These are phyloP conservation scores for Pipistrellus nathusii DNA, from an alignment of 2,797 vertebrate species.

Conservation along the genomic window DNA sequence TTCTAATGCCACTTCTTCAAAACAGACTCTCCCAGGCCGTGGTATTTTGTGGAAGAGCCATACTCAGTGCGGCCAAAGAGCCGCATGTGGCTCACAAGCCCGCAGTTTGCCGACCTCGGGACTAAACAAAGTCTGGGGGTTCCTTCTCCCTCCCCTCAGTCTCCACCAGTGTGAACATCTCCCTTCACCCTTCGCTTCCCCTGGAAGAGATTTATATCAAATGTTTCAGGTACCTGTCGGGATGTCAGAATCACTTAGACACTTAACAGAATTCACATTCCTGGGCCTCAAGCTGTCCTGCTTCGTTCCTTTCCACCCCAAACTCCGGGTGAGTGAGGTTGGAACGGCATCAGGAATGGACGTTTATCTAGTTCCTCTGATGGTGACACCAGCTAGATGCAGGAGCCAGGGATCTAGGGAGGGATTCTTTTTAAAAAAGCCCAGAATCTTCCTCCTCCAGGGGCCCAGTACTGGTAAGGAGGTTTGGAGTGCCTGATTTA, in stretches of 20 bases:
- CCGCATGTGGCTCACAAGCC: no score
- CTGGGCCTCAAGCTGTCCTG: background rate
- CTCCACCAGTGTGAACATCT: background rate
- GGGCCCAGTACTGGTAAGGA: background rate
- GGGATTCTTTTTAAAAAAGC: background rate
- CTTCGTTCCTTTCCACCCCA: background rate
- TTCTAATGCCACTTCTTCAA: no score
- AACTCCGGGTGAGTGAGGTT: background rate
- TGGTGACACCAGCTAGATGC: background rate
- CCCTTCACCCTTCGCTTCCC: background rate
- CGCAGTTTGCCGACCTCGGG: no score
- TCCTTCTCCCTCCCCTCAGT: accelerated
- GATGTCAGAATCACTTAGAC: background rate
- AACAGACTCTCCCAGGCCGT: no score
- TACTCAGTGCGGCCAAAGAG: no score
- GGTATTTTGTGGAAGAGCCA: no score
- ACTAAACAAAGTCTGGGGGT: background rate
- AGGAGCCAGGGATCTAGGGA: background rate
- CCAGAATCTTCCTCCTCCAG: background rate
- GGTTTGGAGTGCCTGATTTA: background rate
- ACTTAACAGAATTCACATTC: background rate
- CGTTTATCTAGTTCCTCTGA: background rate
- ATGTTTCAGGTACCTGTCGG: background rate
- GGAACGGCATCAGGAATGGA: background rate
- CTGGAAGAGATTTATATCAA: background rate